A percentile compares a stretch with the other conserved stretches of the same genome.
phyloP scores from a whole-genome alignment of 2,888 invertebrate genomes.

The Deroplatys truncata region DNA sequence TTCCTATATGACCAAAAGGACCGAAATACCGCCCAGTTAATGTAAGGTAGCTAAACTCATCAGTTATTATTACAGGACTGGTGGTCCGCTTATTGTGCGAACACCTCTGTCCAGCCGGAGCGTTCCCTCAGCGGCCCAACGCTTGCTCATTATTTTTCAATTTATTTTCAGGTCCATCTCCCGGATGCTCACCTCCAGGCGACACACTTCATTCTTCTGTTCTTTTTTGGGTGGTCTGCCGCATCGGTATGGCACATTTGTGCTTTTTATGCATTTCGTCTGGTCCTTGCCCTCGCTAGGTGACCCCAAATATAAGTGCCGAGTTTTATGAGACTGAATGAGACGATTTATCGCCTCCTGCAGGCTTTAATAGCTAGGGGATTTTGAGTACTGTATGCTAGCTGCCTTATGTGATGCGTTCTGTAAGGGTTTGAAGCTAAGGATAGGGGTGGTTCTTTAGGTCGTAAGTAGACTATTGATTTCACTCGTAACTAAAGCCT shows the following conservation, averaged over 20 bases:
- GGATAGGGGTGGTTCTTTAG: too few species aligned
- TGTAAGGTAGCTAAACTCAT: neutral
- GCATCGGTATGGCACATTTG: neutral
- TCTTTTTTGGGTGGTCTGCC: conserved; percentile 7
- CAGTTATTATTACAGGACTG: neutral
- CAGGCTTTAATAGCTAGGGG: too few species aligned
- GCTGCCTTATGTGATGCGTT: too few species aligned
- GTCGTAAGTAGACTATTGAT: too few species aligned
- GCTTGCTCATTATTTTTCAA: conserved; percentile 11
- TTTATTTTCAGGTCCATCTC: conserved; percentile 17
- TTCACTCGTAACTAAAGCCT: too few species aligned
- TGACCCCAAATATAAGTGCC: neutral
- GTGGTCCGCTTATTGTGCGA: neutral
- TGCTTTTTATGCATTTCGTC: neutral
- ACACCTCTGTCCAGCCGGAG: neutral
- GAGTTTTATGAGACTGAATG: neutral
- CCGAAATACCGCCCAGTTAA: neutral
- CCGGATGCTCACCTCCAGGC: neutral
- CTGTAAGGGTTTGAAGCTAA: too few species aligned
- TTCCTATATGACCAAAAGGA: neutral
- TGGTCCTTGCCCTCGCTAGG: neutral
- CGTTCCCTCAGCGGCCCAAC: neutral
- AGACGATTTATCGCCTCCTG: neutral
- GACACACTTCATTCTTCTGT: neutral
- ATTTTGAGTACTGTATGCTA: too few species aligned